Base-by-base conservation (phyloP, 2,113 vertebrate species). In the Tragelaphus imberbis region DNA sequence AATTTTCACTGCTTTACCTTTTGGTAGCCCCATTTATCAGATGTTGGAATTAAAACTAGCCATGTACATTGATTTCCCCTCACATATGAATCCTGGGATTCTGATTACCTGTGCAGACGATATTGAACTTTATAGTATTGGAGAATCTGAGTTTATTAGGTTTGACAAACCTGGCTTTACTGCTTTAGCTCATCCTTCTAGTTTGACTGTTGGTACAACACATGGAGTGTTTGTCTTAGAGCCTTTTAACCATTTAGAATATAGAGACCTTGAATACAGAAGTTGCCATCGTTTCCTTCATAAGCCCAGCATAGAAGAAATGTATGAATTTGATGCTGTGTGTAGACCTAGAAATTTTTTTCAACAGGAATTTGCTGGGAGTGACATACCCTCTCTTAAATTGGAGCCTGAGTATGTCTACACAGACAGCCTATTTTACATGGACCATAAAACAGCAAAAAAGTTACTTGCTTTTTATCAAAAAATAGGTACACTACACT, bases 21-120 rank as follows among this genome's bases (percentile, higher is more conserved):
- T 99, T 13, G 99, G 99, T 0, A 96, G 99, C 0, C 99, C 99
- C 1, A 15, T 99, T 79, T 99, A 98, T 97, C 99, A 99, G 98
- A 99, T 99, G 99, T 84, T 99, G 97, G 99, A 99, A 92, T 98
- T 99, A 95, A 99, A 99, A 95, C 98, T 99, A 75, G 99, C 99
- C 96, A 99, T 99, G 98, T 99, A 99, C 90, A 98, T 99, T 25
- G 99, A 99, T 85, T 99, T 99, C 63, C 99, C 99, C 0, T 86
- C 85, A 0, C 98, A 98, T 65, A 99, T 99, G 99, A 99, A 98
- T 6, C 99, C 99, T 0, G 99, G 99, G 0, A 80, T 99, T 2
- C 98, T 99, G 80, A 77, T 99, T 36, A 99, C 99, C 0, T 99
- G 99, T 68, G 99, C 99, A 0, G 99, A 99, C 90, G 99, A 99